These are phyloP conservation scores for Semotilus atromaculatus DNA, from an alignment of 2,797 vertebrate genomes.

Conservation along the genomic window DNA sequence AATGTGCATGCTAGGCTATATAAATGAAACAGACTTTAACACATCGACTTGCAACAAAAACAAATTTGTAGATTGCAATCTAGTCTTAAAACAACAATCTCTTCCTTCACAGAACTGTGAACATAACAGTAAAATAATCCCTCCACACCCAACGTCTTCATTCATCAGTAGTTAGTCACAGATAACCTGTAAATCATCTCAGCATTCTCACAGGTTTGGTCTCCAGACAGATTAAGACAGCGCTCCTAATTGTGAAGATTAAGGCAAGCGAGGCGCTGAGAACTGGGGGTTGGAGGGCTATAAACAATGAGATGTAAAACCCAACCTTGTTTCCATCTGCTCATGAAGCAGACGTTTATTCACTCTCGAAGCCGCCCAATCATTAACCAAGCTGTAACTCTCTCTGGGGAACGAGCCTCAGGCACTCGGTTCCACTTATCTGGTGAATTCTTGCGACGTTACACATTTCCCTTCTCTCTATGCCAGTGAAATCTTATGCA, in stretches of 20 bases:
- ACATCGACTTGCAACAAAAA: background rate
- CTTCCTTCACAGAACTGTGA: background rate
- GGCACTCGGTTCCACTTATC: constrained; percentile 60
- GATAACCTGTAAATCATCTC: constrained; percentile 1
- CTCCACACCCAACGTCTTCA: constrained; percentile 57
- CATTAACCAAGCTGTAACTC: constrained; percentile 51
- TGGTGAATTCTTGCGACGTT: constrained; percentile 57
- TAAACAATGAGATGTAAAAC: constrained; percentile 56
- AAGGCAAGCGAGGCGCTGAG: constrained; percentile 25
- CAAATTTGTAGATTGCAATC: background rate
- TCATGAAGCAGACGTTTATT: constrained; percentile 48
- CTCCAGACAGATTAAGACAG: constrained; percentile 39
- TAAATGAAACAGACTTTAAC: background rate
- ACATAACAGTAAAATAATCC: background rate
- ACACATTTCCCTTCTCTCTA: constrained; percentile 42
- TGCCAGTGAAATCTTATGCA: constrained; percentile 30
- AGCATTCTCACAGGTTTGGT: constrained; percentile 28
- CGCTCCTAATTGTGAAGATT: constrained; percentile 35
- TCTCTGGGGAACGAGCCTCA: constrained; percentile 44
- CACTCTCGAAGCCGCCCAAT: constrained; percentile 44
- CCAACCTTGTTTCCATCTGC: constrained; percentile 60
- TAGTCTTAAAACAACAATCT: background rate
- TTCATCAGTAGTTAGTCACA: constrained; percentile 66
- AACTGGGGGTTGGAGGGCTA: constrained; percentile 30
- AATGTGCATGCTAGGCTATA: background rate